Conservation (phyloP, 30 jellyfish, hydroid and myxozoan genomes). For the Aurelia aurita region DNA sequence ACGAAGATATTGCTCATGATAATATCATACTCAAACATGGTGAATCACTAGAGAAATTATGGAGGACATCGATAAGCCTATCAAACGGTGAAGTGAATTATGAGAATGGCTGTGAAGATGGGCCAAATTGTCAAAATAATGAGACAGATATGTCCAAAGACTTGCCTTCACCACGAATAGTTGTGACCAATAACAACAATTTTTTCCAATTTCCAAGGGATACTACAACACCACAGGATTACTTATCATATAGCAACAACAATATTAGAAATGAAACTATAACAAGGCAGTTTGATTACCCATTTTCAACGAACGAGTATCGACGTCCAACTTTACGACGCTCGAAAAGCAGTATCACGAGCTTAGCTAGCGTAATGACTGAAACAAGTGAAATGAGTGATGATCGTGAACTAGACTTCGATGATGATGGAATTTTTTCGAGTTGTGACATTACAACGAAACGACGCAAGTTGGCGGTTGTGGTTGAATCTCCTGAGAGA, state of each 20-base stretch:
- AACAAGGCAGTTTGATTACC: background rate
- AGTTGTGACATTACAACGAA: background rate
- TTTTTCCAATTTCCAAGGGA: background rate
- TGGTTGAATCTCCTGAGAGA: conserved; percentile 15
- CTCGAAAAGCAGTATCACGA: conserved; percentile 53
- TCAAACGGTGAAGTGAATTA: background rate
- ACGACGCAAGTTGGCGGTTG: conserved; percentile 36
- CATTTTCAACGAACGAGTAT: background rate
- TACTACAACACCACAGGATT: background rate
- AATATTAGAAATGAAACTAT: background rate
- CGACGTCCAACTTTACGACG: conserved; percentile 36
- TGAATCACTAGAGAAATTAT: background rate
- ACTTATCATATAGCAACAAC: background rate
- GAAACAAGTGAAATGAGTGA: conserved; percentile 7
- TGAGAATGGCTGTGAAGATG: background rate
- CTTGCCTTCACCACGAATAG: background rate
- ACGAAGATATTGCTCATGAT: background rate
- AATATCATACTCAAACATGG: background rate
- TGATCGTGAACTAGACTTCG: conserved; percentile 10
- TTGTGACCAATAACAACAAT: background rate
- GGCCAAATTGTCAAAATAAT: background rate
- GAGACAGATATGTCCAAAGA: background rate
- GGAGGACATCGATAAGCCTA: background rate
- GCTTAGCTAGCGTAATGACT: conserved; percentile 37
- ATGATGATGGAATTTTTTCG: background rate